Percentiles rank a stretch among this genome's conserved stretches.
Evolutionary conservation across 2,797 vertebrate species (phyloP).

Genomic region (Periophthalmus magnuspinnatus): DNA sequence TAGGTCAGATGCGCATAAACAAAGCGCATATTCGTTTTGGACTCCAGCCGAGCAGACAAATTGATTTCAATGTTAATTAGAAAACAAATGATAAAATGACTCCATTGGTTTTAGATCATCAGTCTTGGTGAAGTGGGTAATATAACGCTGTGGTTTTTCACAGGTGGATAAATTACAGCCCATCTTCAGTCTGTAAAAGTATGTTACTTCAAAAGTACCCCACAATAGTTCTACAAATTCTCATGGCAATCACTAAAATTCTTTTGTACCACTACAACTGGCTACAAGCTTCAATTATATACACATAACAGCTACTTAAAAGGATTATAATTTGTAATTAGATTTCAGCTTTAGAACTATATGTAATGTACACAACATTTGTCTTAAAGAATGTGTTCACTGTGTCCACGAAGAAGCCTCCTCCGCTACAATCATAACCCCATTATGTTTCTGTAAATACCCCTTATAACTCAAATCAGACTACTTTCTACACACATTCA

Average conservation of each 20-base stretch:
- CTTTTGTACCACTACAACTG: neutral
- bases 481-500: slow-evolving; percentile 53
- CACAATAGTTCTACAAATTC: neutral
- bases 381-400: neutral
- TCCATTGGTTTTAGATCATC: slow-evolving; percentile 6
- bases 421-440: slow-evolving; percentile 47
- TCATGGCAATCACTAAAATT: neutral
- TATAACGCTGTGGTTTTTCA: neutral
- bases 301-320: neutral
- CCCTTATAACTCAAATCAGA: slow-evolving; percentile 56
- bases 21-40: slow-evolving; percentile 36
- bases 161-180: neutral
- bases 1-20: slow-evolving; percentile 53
- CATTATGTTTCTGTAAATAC: slow-evolving; percentile 44
- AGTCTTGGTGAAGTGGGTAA: slow-evolving; percentile 1
- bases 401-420: slow-evolving; percentile 26
- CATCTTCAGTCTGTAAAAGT: neutral
- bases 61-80: slow-evolving; percentile 32
- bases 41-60: slow-evolving; percentile 21
- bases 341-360: neutral
- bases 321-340: neutral
- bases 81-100: slow-evolving; percentile 9
- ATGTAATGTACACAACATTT: neutral
- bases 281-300: neutral
- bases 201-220: neutral